Conservation (phyloP, 53 echinoderm and acorn worm species). For the Zoroaster sp. region DNA sequence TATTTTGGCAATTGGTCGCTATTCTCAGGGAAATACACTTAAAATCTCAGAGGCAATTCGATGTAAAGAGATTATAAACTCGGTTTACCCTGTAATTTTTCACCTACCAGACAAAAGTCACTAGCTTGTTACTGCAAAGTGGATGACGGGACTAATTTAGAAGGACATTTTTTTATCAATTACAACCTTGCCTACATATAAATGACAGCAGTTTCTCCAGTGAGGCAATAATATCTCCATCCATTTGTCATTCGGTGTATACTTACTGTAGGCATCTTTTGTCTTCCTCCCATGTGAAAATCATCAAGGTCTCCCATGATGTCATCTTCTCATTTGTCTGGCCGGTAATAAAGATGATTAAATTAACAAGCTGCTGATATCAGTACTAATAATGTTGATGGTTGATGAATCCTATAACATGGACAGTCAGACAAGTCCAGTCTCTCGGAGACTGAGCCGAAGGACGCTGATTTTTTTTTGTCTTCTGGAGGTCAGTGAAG, state of each 20-base stretch:
- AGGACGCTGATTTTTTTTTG: not conserved
- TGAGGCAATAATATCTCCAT: too few relatives aligned
- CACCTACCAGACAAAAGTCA: too few relatives aligned
- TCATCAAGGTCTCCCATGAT: not conserved
- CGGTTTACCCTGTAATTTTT: too few relatives aligned
- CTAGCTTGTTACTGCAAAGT: too few relatives aligned
- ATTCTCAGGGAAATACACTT: too few relatives aligned
- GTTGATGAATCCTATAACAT: not conserved
- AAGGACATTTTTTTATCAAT: too few relatives aligned
- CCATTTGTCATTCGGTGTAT: not conserved
- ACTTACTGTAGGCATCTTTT: too few relatives aligned
- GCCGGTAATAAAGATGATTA: not conserved
- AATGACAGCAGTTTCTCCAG: not conserved
- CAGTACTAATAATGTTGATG: not conserved
- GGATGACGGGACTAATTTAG: too few relatives aligned
- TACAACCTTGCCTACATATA: not conserved
- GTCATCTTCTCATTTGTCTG: not conserved
- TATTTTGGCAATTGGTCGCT: too few relatives aligned
- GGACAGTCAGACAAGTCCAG: not conserved
- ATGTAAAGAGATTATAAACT: too few relatives aligned
- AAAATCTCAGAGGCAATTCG: too few relatives aligned
- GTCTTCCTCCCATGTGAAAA: not conserved
- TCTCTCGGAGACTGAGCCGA: not conserved
- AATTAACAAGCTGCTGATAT: not conserved
- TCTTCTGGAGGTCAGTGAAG: not conserved